These are phyloP conservation scores for Cotesia glomerata DNA, from an alignment of 1,140 invertebrate species.

Conservation along the genomic window DNA sequence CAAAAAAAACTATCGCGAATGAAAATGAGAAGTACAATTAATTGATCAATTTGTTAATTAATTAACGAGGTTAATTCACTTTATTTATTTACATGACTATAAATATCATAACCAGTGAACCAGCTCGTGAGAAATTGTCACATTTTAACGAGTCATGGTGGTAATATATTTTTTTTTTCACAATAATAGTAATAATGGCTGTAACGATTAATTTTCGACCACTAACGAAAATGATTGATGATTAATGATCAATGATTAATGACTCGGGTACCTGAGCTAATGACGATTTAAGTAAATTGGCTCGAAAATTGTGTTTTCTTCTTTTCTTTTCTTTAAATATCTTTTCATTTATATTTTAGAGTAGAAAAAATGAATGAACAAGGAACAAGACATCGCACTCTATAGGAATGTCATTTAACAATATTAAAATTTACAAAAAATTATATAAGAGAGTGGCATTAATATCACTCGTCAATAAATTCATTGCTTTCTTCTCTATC, in stretches of 20 bases:
- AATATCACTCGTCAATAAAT: background rate
- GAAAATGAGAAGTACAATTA: no score
- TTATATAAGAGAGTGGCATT: constrained; percentile 25
- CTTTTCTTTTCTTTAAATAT: constrained; percentile 26
- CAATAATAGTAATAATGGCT: no score
- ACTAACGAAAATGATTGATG: background rate
- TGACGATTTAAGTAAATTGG: constrained; percentile 35
- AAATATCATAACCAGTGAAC: no score
- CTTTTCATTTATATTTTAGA: constrained; percentile 35
- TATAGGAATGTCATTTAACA: constrained; percentile 29
- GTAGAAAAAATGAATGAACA: constrained; percentile 35
- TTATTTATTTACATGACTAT: no score
- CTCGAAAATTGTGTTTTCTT: constrained; percentile 40
- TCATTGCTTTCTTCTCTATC: background rate
- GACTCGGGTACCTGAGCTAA: constrained; percentile 19
- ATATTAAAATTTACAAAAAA: constrained; percentile 38
- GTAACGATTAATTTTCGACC: no score
- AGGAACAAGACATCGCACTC: constrained; percentile 21
- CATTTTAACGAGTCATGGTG: no score
- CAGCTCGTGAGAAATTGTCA: no score
- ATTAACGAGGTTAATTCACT: no score
- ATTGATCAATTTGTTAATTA: constrained; percentile 24
- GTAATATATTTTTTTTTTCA: no score
- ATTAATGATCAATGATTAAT: background rate
- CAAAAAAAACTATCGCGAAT: no score